Conservation (phyloP, 2,888 invertebrate species). For the Baccha elongata region DNA sequence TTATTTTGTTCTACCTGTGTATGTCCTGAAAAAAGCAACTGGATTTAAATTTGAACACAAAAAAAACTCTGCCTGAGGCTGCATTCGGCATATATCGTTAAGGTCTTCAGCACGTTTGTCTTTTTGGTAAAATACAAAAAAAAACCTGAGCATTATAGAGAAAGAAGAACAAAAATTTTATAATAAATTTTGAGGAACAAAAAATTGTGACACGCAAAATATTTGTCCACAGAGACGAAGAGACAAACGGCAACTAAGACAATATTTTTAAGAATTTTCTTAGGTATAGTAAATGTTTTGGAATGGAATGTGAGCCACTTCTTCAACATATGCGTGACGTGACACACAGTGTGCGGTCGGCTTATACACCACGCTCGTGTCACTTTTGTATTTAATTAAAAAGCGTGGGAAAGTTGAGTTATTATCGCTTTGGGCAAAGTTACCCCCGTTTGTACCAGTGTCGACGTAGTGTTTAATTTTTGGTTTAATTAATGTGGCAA, state of each 20-base stretch:
- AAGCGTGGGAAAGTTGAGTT: constrained; percentile 33
- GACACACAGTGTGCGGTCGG: constrained; percentile 14
- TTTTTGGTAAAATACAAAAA: not conserved
- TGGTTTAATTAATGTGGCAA: constrained; percentile 26
- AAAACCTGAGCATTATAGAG: not conserved
- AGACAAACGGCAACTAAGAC: not conserved
- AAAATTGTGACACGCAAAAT: not conserved
- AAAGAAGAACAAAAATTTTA: not conserved
- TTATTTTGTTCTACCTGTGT: not conserved
- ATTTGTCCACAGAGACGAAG: not conserved
- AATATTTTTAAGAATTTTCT: not conserved
- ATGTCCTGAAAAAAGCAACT: not conserved
- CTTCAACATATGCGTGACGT: constrained; percentile 23
- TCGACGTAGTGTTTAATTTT: constrained; percentile 2
- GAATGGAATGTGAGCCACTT: not conserved
- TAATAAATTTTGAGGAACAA: not conserved
- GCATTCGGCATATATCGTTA: constrained; percentile 14
- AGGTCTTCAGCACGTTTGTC: constrained; percentile 16
- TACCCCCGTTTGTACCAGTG: not conserved
- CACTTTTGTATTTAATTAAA: constrained; percentile 36
- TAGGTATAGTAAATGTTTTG: not conserved
- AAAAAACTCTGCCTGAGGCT: not conserved
- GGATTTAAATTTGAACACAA: constrained; percentile 20
- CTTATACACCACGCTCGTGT: constrained; percentile 6
- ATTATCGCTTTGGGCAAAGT: constrained; percentile 19